Evolutionary conservation across 2,113 vertebrate genomes (phyloP).

Genomic region (Mastomys coucha): DNA sequence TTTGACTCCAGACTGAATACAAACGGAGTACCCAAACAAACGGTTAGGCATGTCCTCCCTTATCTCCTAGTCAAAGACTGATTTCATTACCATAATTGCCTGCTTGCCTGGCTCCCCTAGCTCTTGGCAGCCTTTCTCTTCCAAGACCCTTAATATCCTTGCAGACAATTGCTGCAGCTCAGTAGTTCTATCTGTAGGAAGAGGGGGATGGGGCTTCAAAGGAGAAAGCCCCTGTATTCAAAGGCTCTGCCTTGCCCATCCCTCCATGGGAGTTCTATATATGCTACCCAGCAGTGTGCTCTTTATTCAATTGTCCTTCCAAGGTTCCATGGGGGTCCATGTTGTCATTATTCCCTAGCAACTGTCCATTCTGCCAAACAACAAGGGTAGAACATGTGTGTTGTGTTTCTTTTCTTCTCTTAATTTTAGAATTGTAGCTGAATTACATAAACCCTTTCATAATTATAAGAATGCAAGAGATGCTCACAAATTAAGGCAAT

Average conservation of each 20-base stretch:
- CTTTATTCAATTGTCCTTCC: neutral
- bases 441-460: neutral
- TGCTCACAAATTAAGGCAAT: neutral
- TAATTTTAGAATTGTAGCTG: neutral
- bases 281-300: neutral
- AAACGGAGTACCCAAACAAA: slow-evolving; percentile 75
- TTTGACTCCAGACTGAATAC: slow-evolving; percentile 78
- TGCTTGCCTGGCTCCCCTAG: slow-evolving; percentile 55
- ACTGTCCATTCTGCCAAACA: slow-evolving; percentile 9
- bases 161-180: slow-evolving; percentile 68
- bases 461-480: slow-evolving; percentile 16
- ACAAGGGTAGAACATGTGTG: neutral
- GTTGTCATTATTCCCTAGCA: neutral
- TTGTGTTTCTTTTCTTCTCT: neutral
- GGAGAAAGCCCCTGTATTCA: slow-evolving; percentile 55
- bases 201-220: slow-evolving; percentile 35
- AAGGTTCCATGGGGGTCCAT: rapidly evolving
- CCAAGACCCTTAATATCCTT: slow-evolving; percentile 73
- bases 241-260: neutral
- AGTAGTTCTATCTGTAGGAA: slow-evolving; percentile 62
- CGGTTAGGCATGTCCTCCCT: slow-evolving; percentile 54
- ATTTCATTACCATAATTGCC: slow-evolving; percentile 80
- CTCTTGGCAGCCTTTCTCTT: slow-evolving; percentile 75
- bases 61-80: slow-evolving; percentile 79
- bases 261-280: slow-evolving; percentile 3